Conservation (phyloP, 2,113 vertebrate species). For the Odocoileus hemionus region DNA sequence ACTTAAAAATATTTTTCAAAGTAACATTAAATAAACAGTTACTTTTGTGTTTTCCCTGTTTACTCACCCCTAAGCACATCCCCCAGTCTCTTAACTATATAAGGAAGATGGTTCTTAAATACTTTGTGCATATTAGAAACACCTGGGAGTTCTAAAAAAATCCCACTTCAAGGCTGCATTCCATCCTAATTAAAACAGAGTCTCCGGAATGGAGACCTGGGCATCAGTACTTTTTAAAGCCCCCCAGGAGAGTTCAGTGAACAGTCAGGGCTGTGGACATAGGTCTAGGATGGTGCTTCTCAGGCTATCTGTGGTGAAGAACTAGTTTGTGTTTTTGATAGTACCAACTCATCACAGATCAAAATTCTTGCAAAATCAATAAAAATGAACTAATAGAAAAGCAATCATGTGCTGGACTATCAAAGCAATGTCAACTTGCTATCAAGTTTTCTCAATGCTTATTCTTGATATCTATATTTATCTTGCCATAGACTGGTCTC, state of each 20-base stretch:
- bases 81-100: neutral
- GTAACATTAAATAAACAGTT: neutral
- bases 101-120: constrained; percentile 6
- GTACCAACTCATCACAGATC: neutral
- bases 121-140: neutral
- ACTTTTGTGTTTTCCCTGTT: neutral
- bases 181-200: neutral
- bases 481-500: neutral
- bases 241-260: neutral
- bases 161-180: neutral
- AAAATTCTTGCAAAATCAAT: neutral
- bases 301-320: neutral
- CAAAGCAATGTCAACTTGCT: neutral
- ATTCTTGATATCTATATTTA: neutral
- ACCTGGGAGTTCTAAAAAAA: neutral
- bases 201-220: neutral
- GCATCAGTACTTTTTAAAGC: neutral
- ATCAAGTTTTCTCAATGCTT: neutral
- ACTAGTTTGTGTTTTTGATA: neutral
- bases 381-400: neutral
- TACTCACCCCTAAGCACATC: neutral
- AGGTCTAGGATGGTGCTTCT: neutral
- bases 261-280: neutral
- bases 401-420: neutral
- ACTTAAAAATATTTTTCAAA: constrained; percentile 10